Evolutionary conservation across 2,888 invertebrate species (phyloP).

Genomic region (Heliconius ethilla): DNA sequence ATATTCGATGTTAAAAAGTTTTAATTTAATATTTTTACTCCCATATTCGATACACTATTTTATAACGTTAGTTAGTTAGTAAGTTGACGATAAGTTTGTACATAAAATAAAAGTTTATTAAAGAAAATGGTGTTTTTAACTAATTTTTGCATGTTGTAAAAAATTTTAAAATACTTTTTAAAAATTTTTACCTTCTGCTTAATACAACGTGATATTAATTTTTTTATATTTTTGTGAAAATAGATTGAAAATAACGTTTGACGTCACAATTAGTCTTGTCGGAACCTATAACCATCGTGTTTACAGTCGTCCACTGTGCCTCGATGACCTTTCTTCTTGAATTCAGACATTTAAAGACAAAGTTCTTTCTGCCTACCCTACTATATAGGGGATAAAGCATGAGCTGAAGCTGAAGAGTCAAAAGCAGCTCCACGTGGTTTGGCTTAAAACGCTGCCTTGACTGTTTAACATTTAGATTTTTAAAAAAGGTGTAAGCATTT

Average conservation of each 20-base stretch:
- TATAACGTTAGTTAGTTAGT: constrained; percentile 20
- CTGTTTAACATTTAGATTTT: background rate
- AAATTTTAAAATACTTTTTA: too few relatives aligned
- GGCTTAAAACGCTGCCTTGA: background rate
- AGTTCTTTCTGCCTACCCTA: too few relatives aligned
- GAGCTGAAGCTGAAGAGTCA: too few relatives aligned
- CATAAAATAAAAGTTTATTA: constrained; percentile 21
- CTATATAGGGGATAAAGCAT: too few relatives aligned
- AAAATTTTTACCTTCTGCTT: background rate
- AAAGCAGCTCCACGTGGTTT: background rate
- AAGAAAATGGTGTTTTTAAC: background rate
- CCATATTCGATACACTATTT: constrained; percentile 30
- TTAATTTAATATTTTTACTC: constrained; percentile 33
- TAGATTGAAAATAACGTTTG: too few relatives aligned
- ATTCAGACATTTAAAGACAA: background rate
- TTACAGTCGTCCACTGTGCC: background rate
- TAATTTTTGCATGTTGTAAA: background rate
- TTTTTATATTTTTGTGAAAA: background rate
- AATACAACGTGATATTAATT: background rate
- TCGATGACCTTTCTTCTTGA: background rate
- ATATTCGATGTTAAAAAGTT: constrained; percentile 31
- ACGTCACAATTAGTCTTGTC: too few relatives aligned
- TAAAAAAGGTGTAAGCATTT: background rate
- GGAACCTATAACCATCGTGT: background rate
- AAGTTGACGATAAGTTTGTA: constrained; percentile 27